Percentiles rank a stretch among this genome's conserved stretches.
These are phyloP conservation scores for Diaperis boleti DNA, from an alignment of 2,888 invertebrate genomes.

Conservation along the genomic window DNA sequence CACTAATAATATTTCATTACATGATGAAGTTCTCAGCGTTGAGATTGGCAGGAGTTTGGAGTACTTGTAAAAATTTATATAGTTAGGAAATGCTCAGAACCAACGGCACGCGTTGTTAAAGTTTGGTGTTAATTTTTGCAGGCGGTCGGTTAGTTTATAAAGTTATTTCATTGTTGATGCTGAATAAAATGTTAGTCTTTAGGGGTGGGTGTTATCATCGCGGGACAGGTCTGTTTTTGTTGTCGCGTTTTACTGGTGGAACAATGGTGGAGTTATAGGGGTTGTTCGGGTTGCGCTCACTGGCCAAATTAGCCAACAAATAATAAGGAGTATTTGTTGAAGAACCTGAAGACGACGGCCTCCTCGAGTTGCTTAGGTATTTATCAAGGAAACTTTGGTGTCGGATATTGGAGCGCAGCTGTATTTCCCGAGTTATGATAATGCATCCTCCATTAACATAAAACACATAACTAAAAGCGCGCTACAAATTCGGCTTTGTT, in stretches of 20 bases:
- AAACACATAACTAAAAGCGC: conserved; percentile 43
- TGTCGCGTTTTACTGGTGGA: conserved; percentile 36
- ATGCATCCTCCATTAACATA: conserved; percentile 50
- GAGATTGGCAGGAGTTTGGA: not conserved
- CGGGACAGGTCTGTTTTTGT: conserved; percentile 39
- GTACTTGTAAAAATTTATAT: not conserved
- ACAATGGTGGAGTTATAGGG: conserved; percentile 41
- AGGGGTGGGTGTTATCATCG: conserved; percentile 32
- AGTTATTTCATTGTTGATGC: conserved; percentile 31
- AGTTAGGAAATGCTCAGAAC: not conserved
- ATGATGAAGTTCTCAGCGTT: not conserved
- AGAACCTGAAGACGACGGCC: conserved; percentile 44
- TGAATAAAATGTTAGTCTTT: conserved; percentile 25
- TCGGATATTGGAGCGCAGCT: conserved; percentile 44
- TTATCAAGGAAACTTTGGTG: conserved; percentile 44
- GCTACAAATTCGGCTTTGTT: conserved; percentile 36
- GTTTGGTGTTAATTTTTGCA: conserved; percentile 16
- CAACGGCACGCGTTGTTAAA: not conserved
- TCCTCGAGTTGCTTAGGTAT: conserved; percentile 38
- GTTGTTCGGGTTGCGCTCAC: conserved; percentile 33
- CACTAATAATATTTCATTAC: not conserved
- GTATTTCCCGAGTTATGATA: conserved; percentile 49
- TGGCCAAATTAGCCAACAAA: conserved; percentile 43
- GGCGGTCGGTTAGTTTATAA: conserved; percentile 16
- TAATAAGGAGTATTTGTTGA: conserved; percentile 44